A percentile compares a stretch with the other conserved stretches of the same genome.
phyloP scores from a whole-genome alignment of 2,888 invertebrate genomes.

The Drosophila leonis region DNA sequence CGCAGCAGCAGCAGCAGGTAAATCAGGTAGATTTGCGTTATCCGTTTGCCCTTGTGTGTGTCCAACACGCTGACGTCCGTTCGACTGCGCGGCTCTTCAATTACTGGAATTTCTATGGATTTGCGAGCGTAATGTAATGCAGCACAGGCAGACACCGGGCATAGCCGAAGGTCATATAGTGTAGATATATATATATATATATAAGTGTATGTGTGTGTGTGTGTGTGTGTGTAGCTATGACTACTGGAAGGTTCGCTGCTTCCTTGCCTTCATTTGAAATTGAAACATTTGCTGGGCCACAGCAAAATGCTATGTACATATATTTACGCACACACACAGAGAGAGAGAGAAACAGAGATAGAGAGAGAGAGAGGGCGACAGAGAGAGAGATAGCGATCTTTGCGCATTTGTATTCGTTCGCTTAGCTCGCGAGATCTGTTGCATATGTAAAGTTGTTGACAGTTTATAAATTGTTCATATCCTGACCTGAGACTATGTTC shows the following conservation, averaged over 20 bases:
- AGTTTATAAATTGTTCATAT: not conserved
- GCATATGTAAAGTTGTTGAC: slow-evolving; percentile 10
- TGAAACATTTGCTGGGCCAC: slow-evolving; percentile 25
- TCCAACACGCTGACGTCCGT: slow-evolving; percentile 57
- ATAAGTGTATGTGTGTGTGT: not conserved
- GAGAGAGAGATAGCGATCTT: not conserved
- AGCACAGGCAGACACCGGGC: slow-evolving; percentile 25
- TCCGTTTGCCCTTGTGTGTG: not conserved
- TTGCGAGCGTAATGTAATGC: slow-evolving; percentile 45
- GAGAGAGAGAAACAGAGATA: not conserved
- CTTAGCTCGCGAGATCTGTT: not conserved
- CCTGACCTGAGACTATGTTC: not conserved
- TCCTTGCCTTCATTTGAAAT: slow-evolving; percentile 53
- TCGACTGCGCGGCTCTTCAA: slow-evolving; percentile 56
- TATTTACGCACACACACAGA: slow-evolving; percentile 3
- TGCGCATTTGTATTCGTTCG: slow-evolving; percentile 12
- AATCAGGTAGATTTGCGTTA: not conserved
- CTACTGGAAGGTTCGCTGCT: slow-evolving; percentile 21
- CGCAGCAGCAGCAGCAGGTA: not conserved
- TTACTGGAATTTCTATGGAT: slow-evolving; percentile 70
- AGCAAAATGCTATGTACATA: slow-evolving; percentile 31
- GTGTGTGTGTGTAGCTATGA: not conserved
- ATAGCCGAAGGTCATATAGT: slow-evolving; percentile 27
- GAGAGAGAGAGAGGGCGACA: not conserved
- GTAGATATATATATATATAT: not conserved